Percentiles rank a stretch among this genome's conserved stretches.
phyloP scores from a whole-genome alignment of 2,113 vertebrate species.

The Calyptommatus sinebrachiatus region DNA sequence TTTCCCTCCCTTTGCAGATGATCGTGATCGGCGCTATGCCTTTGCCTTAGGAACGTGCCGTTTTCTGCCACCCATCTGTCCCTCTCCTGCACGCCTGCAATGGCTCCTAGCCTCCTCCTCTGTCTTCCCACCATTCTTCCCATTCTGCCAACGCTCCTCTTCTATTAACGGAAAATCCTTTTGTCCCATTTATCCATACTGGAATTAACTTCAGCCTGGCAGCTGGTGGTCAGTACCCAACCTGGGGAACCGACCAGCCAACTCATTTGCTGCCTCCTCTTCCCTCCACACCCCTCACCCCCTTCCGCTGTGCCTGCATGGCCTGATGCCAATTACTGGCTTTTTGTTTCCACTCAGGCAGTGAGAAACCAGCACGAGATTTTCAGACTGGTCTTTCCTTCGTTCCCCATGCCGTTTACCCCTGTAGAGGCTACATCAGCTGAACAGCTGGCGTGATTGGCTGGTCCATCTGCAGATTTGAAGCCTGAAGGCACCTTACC shows the following conservation, averaged over 20 bases:
- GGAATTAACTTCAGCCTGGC: conserved; percentile 12
- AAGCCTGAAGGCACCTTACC: background rate
- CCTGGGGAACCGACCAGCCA: background rate
- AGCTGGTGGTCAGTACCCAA: background rate
- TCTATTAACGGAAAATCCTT: background rate
- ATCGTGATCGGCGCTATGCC: background rate
- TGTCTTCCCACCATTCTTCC: too few relatives aligned
- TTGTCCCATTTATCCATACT: background rate
- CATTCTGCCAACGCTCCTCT: background rate
- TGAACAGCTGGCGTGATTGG: too few relatives aligned
- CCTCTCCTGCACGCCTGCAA: too few relatives aligned
- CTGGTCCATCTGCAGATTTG: background rate
- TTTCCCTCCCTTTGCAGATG: background rate
- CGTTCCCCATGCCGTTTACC: background rate
- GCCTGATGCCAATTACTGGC: background rate
- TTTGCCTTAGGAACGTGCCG: background rate
- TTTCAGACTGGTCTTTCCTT: background rate
- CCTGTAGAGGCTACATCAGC: background rate
- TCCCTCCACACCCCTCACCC: background rate
- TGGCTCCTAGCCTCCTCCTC: background rate
- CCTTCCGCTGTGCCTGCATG: background rate
- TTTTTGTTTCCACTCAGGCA: background rate
- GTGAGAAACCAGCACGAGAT: background rate
- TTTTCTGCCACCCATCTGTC: background rate
- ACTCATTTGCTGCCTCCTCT: background rate